phyloP scores from a whole-genome alignment of 2,888 invertebrate genomes.

The Catonia carolina region DNA sequence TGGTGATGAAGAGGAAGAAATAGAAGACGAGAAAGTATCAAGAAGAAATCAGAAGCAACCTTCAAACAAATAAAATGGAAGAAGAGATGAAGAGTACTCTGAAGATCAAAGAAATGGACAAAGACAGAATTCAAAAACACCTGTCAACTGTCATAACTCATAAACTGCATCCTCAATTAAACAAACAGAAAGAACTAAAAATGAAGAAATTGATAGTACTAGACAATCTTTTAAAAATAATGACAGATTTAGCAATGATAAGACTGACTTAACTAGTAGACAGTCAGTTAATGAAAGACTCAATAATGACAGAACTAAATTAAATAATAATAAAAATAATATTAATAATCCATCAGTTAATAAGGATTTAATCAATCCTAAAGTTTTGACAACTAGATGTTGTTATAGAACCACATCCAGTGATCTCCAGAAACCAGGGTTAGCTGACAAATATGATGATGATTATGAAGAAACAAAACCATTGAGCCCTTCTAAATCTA shows the following conservation, averaged over 20 bases:
- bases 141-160: neutral
- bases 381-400: conserved; percentile 5
- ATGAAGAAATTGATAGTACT: neutral
- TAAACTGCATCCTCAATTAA: neutral
- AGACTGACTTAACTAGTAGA: too few relatives aligned
- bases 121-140: conserved; percentile 28
- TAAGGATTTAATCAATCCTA: neutral
- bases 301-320: too few relatives aligned
- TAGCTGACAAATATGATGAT: conserved; percentile 30
- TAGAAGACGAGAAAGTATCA: conserved; percentile 12
- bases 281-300: too few relatives aligned
- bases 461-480: conserved; percentile 35
- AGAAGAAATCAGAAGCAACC: conserved; percentile 11
- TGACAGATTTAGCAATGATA: too few relatives aligned
- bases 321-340: neutral
- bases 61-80: conserved; percentile 18
- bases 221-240: neutral
- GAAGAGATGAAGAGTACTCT: conserved; percentile 22
- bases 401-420: neutral
- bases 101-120: conserved; percentile 30
- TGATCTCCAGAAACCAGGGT: conserved; percentile 1
- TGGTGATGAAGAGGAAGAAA: conserved; percentile 22
- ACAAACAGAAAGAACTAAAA: neutral
- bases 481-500: conserved; percentile 21
- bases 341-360: neutral